A percentile compares a stretch with the other conserved stretches of the same genome.
Conservation (phyloP, 2,113 vertebrate genomes). For the Meles meles region DNA sequence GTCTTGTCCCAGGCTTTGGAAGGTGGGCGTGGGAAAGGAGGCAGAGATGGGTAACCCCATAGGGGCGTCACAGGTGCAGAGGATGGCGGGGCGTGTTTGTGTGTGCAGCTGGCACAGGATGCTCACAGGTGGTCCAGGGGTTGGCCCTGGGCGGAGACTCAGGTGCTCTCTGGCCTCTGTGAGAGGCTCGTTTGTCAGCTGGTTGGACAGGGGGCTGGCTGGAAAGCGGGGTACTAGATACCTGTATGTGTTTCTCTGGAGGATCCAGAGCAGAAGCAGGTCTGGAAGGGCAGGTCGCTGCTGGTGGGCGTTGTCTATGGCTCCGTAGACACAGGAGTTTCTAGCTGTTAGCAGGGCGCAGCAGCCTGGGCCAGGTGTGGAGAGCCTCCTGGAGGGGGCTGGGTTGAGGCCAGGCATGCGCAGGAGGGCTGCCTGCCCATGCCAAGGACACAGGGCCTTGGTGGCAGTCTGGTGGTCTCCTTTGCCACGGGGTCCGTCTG, state of each 20-base stretch:
- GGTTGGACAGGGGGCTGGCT: not conserved
- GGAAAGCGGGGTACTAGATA: not conserved
- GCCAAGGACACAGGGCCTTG: not conserved
- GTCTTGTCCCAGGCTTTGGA: not conserved
- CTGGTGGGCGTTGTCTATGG: rapidly evolving
- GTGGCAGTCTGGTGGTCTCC: not conserved
- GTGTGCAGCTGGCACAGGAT: not conserved
- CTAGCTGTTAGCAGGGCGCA: not conserved
- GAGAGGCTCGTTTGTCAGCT: not conserved
- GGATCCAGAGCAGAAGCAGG: not conserved
- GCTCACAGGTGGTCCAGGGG: not conserved
- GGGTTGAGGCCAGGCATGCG: not conserved
- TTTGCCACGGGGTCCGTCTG: too few relatives aligned
- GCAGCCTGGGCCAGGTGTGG: not conserved
- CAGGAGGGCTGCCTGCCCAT: not conserved
- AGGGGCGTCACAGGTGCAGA: not conserved
- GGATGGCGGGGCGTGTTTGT: too few relatives aligned
- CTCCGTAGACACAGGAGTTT: not conserved
- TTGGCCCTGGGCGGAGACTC: not conserved
- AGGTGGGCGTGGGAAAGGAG: not conserved
- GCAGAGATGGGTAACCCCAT: not conserved
- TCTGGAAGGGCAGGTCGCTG: not conserved
- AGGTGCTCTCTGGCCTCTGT: not conserved
- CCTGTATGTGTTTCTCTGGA: not conserved
- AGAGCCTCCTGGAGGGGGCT: not conserved